These are phyloP conservation scores for Creontiades dilutus DNA, from an alignment of 2,888 invertebrate species.

Conservation along the genomic window DNA sequence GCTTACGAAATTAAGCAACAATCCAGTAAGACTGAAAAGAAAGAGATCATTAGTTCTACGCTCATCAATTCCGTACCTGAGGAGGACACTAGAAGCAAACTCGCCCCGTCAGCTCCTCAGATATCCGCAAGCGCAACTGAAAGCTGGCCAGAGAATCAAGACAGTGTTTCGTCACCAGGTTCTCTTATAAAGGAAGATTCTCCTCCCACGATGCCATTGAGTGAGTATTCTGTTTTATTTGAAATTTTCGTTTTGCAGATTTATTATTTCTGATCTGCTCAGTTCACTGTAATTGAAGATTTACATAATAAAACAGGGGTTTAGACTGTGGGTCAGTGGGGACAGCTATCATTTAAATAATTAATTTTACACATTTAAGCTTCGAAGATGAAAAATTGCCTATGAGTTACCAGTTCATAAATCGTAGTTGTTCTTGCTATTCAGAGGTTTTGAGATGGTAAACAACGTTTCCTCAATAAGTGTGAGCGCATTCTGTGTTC, in stretches of 20 bases:
- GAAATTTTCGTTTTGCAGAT: not conserved
- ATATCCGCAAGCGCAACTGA: not conserved
- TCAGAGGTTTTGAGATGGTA: no score
- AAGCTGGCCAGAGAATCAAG: slow-evolving; percentile 33
- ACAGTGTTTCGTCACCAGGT: not conserved
- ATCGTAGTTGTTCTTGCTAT: no score
- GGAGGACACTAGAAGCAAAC: slow-evolving; percentile 49
- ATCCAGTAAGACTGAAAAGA: slow-evolving; percentile 57
- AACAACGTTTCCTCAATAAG: no score
- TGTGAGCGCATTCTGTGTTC: no score
- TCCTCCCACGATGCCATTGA: not conserved
- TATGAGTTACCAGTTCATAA: no score
- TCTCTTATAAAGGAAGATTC: slow-evolving; percentile 54
- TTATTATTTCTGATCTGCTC: no score
- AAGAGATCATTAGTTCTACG: slow-evolving; percentile 56
- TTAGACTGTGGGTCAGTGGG: no score
- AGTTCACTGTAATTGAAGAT: no score
- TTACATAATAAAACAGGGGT: no score
- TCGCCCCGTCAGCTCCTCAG: not conserved
- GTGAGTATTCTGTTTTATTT: not conserved
- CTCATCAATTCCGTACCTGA: slow-evolving; percentile 58
- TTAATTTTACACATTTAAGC: no score
- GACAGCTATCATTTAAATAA: no score
- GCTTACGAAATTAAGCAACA: slow-evolving; percentile 76
- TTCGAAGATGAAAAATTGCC: no score